Evolutionary conservation across 2,113 vertebrate genomes (phyloP), one percentile per base, ranked within the genome.

Genomic region (Pycnonotus jocosus): DNA sequence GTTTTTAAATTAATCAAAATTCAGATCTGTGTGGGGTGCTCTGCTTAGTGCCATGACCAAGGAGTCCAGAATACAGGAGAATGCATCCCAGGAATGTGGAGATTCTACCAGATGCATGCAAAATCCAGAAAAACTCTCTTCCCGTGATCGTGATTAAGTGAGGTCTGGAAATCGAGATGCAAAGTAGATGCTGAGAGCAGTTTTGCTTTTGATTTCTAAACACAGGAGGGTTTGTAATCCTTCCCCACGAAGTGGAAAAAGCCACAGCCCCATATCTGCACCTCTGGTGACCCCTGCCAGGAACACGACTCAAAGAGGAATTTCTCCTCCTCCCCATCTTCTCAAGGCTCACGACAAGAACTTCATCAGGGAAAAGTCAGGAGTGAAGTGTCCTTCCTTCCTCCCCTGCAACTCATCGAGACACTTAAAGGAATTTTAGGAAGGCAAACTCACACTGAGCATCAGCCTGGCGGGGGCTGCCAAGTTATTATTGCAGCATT

Each of bases 401-500:
- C 96, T 96, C 58, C 31, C 47, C 3, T 64, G 64, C 81, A 72
- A 27, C 68, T 88, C 51, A 21, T 84, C 3, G 2, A 51, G 92
- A 51, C 47, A n/a, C 81, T 80, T 61, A 12, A n/a, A 88, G 54
- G 85, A 79, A 85, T 80, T 91, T 90, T 95, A 72, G 89, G 94
- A 88, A 97, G 91, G 87, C 76, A 50, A 86, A 85, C 30, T 57
- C 27, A 0, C 50, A 16, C 1, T 10, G 68, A 88, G 91, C 84
- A 91, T 93, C 92, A 56, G 81, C 30, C 53, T 92, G 96, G 91
- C 18, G 25, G 78, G 87, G 93, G 61, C 96, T 96, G 96, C 96
- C 96, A 97, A 96, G 88, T 96, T 92, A 81, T 95, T 95, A 89
- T 95, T 92, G 58, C 92, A 86, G 90, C 76, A 89, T 95, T 95